Percentiles rank a stretch among this genome's conserved stretches.
Evolutionary conservation across 2,113 vertebrate genomes (phyloP).

Genomic region (Dasyurus viverrinus): DNA sequence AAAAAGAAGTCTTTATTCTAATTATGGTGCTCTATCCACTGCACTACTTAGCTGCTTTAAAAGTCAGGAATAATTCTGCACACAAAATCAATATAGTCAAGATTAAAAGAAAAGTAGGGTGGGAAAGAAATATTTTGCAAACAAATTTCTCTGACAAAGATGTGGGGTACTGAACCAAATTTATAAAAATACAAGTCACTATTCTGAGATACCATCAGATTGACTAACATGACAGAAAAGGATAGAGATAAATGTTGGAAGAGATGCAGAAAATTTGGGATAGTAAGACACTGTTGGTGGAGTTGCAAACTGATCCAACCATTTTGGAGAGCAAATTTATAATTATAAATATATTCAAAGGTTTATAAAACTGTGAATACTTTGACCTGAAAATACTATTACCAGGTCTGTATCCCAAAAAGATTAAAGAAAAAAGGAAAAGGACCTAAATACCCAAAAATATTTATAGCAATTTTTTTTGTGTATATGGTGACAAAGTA

Average conservation of each 20-base stretch:
- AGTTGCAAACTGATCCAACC: neutral
- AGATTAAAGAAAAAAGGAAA: neutral
- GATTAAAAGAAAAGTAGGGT: neutral
- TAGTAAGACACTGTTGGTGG: neutral
- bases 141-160: neutral
- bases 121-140: neutral
- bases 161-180: neutral
- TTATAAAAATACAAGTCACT: neutral
- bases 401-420: neutral
- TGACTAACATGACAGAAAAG: neutral
- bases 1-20: neutral
- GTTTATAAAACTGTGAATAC: neutral
- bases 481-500: neutral
- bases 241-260: neutral
- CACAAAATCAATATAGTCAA: neutral
- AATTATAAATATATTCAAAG: neutral
- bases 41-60: neutral
- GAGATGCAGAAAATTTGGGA: neutral
- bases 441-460: neutral
- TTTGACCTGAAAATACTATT: neutral
- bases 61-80: neutral
- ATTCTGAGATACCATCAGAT: neutral
- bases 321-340: neutral
- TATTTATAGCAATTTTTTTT: neutral
- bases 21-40: neutral